phyloP scores from a whole-genome alignment of 2,113 vertebrate genomes.

The Pelusios castaneus region DNA sequence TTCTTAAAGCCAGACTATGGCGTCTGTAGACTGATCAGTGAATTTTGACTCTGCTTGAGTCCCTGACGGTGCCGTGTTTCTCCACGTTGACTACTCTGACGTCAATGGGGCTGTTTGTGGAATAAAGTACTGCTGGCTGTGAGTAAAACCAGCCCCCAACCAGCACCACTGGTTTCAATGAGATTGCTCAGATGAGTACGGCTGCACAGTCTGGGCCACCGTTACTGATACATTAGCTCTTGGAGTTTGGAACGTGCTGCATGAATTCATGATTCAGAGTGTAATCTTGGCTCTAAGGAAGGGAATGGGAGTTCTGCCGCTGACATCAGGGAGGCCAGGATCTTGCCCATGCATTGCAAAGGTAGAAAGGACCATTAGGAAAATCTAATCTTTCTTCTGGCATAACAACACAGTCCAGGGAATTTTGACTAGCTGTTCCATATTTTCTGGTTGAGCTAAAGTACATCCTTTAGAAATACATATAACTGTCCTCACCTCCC shows the following conservation, averaged over 20 bases:
- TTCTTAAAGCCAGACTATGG: not conserved
- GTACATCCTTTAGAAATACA: not conserved
- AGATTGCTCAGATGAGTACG: not conserved
- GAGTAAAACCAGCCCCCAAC: not conserved
- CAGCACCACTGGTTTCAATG: not conserved
- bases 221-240: not conserved
- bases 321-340: accelerated
- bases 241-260: no score
- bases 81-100: accelerated
- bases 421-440: not conserved
- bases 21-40: not conserved
- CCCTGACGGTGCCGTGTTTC: accelerated
- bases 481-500: accelerated
- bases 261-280: no score
- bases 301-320: not conserved
- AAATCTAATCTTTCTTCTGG: accelerated
- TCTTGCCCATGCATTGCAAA: accelerated
- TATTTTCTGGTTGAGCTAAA: accelerated
- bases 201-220: not conserved
- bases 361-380: not conserved
- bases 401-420: accelerated
- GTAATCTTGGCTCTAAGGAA: no score
- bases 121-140: accelerated
- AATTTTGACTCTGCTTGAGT: not conserved
- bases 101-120: not conserved